Evolutionary conservation across 2,113 vertebrate genomes (phyloP).

Genomic region (Alouatta palliata): DNA sequence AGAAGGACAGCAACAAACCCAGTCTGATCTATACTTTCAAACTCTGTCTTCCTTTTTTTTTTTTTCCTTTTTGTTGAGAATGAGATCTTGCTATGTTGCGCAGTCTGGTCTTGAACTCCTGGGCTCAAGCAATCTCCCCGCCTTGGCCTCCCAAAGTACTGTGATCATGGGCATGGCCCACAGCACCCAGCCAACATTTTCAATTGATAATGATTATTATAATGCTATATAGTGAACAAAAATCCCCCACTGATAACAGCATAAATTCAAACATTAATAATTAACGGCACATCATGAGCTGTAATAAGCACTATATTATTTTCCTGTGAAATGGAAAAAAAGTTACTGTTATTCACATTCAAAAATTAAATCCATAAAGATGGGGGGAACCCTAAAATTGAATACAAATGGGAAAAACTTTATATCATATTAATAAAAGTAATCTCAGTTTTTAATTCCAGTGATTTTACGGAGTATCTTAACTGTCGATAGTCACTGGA

Average conservation of each 20-base stretch:
- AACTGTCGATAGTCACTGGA: not conserved
- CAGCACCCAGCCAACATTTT: not conserved
- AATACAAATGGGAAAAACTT: not conserved
- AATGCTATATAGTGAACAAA: not conserved
- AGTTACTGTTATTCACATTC: not conserved
- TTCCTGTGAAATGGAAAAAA: not conserved
- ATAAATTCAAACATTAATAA: not conserved
- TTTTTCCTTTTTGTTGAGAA: too few relatives aligned
- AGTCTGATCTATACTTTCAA: not conserved
- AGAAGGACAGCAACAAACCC: not conserved
- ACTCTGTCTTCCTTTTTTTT: not conserved
- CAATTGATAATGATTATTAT: not conserved
- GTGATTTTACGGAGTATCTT: not conserved
- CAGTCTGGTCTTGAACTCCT: too few relatives aligned
- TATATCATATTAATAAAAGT: not conserved
- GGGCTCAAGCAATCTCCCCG: too few relatives aligned
- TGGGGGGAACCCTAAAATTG: not conserved
- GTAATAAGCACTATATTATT: not conserved
- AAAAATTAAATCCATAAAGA: not conserved
- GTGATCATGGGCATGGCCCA: too few relatives aligned
- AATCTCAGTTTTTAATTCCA: not conserved
- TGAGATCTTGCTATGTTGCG: too few relatives aligned
- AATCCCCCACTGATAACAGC: not conserved
- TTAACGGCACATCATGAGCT: not conserved
- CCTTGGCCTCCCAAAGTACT: too few relatives aligned